A percentile compares a stretch with the other conserved stretches of the same genome.
phyloP scores from a whole-genome alignment of 92 coral and sea anemone species.

The Epizoanthus scotinus region DNA sequence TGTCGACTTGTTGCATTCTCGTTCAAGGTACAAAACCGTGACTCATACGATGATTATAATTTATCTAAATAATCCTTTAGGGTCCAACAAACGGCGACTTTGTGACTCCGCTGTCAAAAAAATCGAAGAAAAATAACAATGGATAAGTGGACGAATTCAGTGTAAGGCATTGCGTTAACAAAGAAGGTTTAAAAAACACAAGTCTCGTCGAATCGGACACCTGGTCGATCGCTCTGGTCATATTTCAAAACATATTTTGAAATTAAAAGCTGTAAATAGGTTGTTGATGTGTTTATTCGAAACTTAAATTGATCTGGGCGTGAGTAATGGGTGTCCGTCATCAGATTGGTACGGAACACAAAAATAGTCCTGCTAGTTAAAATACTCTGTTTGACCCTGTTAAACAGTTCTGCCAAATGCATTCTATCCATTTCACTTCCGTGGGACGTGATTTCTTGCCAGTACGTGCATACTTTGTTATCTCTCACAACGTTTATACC shows the following conservation, averaged over 20 bases:
- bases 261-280: not conserved
- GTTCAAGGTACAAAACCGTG: not conserved
- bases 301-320: constrained; percentile 9
- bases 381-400: constrained; percentile 2
- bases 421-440: constrained; percentile 42
- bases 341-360: not conserved
- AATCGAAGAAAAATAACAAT: not conserved
- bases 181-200: too few species aligned
- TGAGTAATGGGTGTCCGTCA: not conserved
- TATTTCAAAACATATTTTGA: not conserved
- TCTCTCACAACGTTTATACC: not conserved
- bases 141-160: not conserved
- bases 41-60: constrained; percentile 12
- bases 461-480: not conserved
- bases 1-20: not conserved
- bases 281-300: not conserved
- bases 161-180: not conserved
- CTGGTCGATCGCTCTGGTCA: too few species aligned
- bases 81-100: constrained; percentile 4
- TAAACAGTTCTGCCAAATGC: constrained; percentile 7
- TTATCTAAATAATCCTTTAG: not conserved
- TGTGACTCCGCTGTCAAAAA: constrained; percentile 20
- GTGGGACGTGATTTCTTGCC: constrained; percentile 28
- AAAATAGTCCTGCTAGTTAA: not conserved
- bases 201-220: too few species aligned